Conservation (phyloP, 2,888 invertebrate genomes). For the Bimastos eiseni region DNA sequence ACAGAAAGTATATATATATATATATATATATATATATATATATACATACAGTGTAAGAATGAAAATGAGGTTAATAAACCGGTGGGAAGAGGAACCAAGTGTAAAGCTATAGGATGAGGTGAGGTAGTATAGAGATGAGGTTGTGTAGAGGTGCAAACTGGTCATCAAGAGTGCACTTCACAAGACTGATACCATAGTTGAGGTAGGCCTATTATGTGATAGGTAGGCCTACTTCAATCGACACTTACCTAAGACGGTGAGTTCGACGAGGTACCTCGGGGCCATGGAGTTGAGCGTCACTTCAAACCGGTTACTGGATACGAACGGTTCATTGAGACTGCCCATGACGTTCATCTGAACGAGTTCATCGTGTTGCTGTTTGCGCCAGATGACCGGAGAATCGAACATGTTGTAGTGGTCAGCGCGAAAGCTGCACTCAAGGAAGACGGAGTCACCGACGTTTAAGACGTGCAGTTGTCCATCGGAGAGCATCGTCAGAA, state of each 20-base stretch:
- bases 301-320: slow-evolving; percentile 24
- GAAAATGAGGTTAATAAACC: no score
- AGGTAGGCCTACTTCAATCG: not conserved
- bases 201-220: no score
- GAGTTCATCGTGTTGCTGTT: slow-evolving; percentile 29
- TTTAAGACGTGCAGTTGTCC: slow-evolving; percentile 23
- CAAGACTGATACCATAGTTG: no score
- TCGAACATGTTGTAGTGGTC: slow-evolving; percentile 32
- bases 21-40: no score
- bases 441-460: slow-evolving; percentile 17
- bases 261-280: slow-evolving; percentile 19
- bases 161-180: no score
- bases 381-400: slow-evolving; percentile 31
- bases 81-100: no score
- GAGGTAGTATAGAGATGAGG: no score
- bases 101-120: no score
- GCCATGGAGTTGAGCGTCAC: slow-evolving; percentile 19
- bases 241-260: slow-evolving; percentile 19
- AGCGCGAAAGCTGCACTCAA: slow-evolving; percentile 24
- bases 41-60: no score
- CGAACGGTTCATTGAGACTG: slow-evolving; percentile 29
- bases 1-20: no score
- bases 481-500: slow-evolving; percentile 22
- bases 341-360: slow-evolving; percentile 32
- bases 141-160: no score